Evolutionary conservation across 2,797 vertebrate species (phyloP).

Genomic region (Eurystomus glaucurus): DNA sequence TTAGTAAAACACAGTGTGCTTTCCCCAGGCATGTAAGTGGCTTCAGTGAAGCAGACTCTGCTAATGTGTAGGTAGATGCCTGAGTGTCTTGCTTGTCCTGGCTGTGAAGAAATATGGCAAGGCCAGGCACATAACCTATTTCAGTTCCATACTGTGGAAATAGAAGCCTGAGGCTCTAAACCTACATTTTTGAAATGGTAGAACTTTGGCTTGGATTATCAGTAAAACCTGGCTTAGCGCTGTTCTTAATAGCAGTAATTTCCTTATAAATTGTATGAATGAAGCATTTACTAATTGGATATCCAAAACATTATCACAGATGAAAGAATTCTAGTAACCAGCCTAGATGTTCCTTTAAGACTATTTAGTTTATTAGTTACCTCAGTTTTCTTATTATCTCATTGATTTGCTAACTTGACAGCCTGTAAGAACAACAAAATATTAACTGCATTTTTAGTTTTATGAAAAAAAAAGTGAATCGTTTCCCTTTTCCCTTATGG

Average conservation of each 20-base stretch:
- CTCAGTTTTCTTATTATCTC: background rate
- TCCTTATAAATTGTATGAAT: background rate
- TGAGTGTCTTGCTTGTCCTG: background rate
- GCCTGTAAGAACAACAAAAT: background rate
- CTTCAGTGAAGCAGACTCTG: background rate
- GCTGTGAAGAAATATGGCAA: background rate
- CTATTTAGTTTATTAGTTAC: background rate
- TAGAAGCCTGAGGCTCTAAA: background rate
- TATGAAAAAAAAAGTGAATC: background rate
- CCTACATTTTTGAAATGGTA: background rate
- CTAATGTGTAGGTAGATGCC: background rate
- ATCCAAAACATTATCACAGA: background rate
- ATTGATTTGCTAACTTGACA: background rate
- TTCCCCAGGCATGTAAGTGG: background rate
- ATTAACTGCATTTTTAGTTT: background rate
- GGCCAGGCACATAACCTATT: background rate
- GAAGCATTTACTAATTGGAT: background rate
- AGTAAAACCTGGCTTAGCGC: background rate
- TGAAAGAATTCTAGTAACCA: background rate
- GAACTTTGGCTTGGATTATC: background rate
- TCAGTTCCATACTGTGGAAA: background rate
- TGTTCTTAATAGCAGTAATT: background rate
- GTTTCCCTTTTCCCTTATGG: background rate
- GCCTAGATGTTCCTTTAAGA: background rate
- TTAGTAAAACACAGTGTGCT: accelerated